phyloP scores from a whole-genome alignment of 2,888 invertebrate genomes.

The Drosophila hamatofila region DNA sequence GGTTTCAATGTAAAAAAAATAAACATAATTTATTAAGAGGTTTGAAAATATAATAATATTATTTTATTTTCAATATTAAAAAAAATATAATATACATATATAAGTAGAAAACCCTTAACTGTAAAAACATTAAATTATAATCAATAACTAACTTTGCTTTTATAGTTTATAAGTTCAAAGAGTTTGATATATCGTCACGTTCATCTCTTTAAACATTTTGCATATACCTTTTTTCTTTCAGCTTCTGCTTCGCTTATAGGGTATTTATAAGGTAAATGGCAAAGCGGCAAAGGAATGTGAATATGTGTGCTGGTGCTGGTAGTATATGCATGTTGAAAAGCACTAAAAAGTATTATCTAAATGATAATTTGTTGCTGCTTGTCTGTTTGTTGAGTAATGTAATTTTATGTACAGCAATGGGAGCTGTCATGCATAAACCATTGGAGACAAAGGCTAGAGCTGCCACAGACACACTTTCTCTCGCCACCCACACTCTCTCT shows the following conservation, averaged over 20 bases:
- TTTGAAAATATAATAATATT: no score
- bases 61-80: no score
- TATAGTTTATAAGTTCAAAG: background rate
- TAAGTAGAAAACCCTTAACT: no score
- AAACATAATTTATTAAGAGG: no score
- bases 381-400: slow-evolving; percentile 77
- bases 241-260: slow-evolving; percentile 7
- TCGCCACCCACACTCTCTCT: background rate
- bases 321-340: slow-evolving; percentile 60
- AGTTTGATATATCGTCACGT: background rate
- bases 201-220: background rate
- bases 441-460: slow-evolving; percentile 55
- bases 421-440: slow-evolving; percentile 64
- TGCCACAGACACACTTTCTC: slow-evolving; percentile 11
- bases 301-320: slow-evolving; percentile 11
- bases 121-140: background rate
- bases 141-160: background rate
- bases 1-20: no score
- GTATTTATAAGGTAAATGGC: slow-evolving; percentile 64
- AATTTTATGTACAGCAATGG: slow-evolving; percentile 71
- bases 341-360: slow-evolving; percentile 81
- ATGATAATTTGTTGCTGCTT: slow-evolving; percentile 77
- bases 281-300: slow-evolving; percentile 15
- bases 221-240: background rate
- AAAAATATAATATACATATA: no score